Evolutionary conservation across 1,140 invertebrate species (phyloP).

Genomic region (Pogonognathellus flavescens): DNA sequence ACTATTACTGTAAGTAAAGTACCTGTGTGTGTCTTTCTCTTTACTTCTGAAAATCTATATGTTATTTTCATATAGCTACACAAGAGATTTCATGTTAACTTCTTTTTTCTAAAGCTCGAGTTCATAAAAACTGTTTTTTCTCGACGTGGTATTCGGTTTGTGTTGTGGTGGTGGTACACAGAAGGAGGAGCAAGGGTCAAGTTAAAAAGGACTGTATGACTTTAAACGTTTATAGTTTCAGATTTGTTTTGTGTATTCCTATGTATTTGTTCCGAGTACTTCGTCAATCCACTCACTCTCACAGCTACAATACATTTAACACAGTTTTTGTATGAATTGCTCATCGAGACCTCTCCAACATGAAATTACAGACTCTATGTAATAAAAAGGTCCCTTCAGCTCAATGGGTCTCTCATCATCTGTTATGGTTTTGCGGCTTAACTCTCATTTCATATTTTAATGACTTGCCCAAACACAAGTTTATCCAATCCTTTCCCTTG

Average conservation of each 20-base stretch:
- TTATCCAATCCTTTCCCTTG: neutral
- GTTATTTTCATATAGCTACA: too few relatives aligned
- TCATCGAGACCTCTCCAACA: neutral
- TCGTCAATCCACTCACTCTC: neutral
- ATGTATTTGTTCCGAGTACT: neutral
- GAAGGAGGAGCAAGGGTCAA: neutral
- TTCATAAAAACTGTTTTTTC: too few relatives aligned
- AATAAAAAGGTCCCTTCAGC: constrained; percentile 34
- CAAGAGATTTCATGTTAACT: too few relatives aligned
- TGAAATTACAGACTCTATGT: constrained; percentile 1
- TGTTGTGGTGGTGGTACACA: too few relatives aligned
- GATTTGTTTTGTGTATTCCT: neutral
- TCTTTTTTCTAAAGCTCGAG: too few relatives aligned
- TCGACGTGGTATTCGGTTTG: too few relatives aligned
- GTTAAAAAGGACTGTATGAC: neutral
- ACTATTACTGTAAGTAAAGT: too few relatives aligned
- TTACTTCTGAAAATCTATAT: too few relatives aligned
- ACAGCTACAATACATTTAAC: neutral
- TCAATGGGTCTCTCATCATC: constrained; percentile 10
- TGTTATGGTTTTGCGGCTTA: constrained; percentile 43
- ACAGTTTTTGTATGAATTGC: neutral
- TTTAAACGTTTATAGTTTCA: neutral
- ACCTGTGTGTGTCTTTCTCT: too few relatives aligned
- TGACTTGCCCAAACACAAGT: neutral
- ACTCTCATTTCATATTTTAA: constrained; percentile 19